Evolutionary conservation across 2,113 vertebrate genomes (phyloP), one percentile per base, ranked within the genome.

Genomic region (Probosciger aterrimus): DNA sequence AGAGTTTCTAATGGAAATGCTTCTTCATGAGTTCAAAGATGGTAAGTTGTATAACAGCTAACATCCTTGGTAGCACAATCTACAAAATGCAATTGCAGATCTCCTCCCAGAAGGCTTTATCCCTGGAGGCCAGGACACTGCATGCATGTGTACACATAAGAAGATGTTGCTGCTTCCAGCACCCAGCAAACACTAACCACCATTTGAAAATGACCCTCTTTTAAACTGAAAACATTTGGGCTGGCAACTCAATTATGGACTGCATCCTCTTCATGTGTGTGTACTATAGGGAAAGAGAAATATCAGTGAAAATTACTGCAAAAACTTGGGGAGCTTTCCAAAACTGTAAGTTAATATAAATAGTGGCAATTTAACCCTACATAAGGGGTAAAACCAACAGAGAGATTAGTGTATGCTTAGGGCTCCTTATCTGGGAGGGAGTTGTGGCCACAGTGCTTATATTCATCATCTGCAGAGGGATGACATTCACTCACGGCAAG

Each of bases 91-190:
- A 67, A 33, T 10, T 57, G 28, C 18, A 77, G 57, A 23, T 52
- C 60, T 92, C 62, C 27, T 71, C 59, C 65, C 20, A 46, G 71
- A 18, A 14, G 11, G 30, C 18, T 92, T 85, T 47, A 69, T 23
- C 33, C 22, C 3, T 15, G 20, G 24, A 64, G 44, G 27, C 24
- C 0, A 0, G 43, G 59, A 35, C n/a, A 28, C 50, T 57, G 53
- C n/a, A 22, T 17, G 18, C 35, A 49, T 0, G 0, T 7, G 10
- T n/a, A 33, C 35, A 14, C 19, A 1, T 15, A 39, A 44, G 67
- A 37, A 33, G 23, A 63, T 14, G 12, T n/a, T 65, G 53, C 27
- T 2, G 10, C 35, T 85, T 73, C 27, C n/a, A 79, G 37, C 7
- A 65, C 46, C n/a, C 64, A 87, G 62, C 35, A 95, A 84, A 62